Base-by-base conservation (phyloP, 2,113 vertebrate genomes). In the Tragelaphus scriptus region DNA sequence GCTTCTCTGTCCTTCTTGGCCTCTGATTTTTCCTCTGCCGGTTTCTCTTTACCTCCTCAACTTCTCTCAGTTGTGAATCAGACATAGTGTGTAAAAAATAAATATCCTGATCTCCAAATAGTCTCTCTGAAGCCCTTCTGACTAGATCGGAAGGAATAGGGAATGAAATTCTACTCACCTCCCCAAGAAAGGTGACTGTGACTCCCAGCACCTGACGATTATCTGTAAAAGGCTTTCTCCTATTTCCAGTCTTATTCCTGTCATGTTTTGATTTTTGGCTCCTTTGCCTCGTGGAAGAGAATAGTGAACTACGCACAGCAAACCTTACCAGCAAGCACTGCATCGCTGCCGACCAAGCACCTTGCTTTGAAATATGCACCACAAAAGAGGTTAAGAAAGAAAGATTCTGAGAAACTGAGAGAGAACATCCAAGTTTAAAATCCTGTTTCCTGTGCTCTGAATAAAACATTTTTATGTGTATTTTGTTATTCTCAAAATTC, bases 231-330 rank as follows among this genome's bases (percentile, higher is more conserved):
- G 26, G 15, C 44, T 30, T 49, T 47, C 44, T 80, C 44, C 44
- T 17, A 1, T 28, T 17, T 80, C 44, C 26, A 0, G 77, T 10
- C 40, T 49, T 2, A 49, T 4, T 30, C 44, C 26, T 5, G 7
- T 80, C 30, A 17, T 5, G 26, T 49, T 77, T 28, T 40, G 19
- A 71, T 71, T 49, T 47, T 47, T 80, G 44, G 28, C 15, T 30
- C 15, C 8, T 49, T 80, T 16, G 16, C 77, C 44, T 30, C 2
- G 2, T 5, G 77, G 15, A 5, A 40, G 44, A 49, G 77, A 28
- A 28, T 1, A 49, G 77, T 17, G 44, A 49, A 26, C 23, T 7
- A 8, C 0, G 0, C 75, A 47, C 23, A 4, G 25, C 75, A 47
- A 7, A 16, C 6, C 77, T 49, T 16, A 17, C 0, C 77, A 49